Evolutionary conservation across 2,797 vertebrate genomes (phyloP).

Genomic region (Tarsius wallacei): DNA sequence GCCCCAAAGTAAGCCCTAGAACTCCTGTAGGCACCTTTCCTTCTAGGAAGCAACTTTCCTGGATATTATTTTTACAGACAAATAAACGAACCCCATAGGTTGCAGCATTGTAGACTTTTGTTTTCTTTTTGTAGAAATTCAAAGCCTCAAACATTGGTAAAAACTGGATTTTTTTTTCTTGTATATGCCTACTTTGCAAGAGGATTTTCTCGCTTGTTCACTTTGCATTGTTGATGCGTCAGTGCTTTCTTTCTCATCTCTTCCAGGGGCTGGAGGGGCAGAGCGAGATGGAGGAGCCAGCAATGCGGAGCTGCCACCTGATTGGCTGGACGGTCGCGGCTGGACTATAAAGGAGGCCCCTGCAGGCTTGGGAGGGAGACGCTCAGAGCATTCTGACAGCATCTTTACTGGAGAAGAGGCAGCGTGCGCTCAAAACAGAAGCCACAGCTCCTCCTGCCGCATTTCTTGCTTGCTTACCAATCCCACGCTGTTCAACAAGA

Average conservation of each 20-base stretch:
- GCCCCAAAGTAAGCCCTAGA: not conserved
- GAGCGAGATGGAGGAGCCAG: conserved; percentile 72
- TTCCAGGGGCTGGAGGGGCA: conserved; percentile 68
- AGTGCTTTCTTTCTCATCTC: conserved; percentile 59
- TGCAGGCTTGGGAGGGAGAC: conserved; percentile 58
- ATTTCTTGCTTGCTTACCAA: conserved; percentile 71
- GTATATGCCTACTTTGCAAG: not conserved
- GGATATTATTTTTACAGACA: not conserved
- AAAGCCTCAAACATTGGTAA: not conserved
- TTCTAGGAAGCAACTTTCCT: not conserved
- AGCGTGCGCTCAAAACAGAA: not conserved
- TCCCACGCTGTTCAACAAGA: conserved; percentile 85
- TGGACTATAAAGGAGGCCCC: conserved; percentile 88
- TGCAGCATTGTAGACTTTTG: not conserved
- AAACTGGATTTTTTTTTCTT: not conserved
- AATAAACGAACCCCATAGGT: not conserved
- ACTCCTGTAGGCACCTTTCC: not conserved
- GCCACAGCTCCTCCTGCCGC: conserved; percentile 27
- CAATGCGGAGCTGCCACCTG: conserved; percentile 80
- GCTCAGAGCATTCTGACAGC: conserved; percentile 15
- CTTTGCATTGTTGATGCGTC: conserved; percentile 73
- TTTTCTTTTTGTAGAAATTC: not conserved
- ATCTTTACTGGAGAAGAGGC: not conserved
- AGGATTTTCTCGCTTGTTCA: conserved; percentile 31
- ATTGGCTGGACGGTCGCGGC: conserved; percentile 86